Percentiles rank a stretch among this genome's conserved stretches.
Evolutionary conservation across 2,797 vertebrate species (phyloP).

Genomic region (Xiphophorus birchmanni): DNA sequence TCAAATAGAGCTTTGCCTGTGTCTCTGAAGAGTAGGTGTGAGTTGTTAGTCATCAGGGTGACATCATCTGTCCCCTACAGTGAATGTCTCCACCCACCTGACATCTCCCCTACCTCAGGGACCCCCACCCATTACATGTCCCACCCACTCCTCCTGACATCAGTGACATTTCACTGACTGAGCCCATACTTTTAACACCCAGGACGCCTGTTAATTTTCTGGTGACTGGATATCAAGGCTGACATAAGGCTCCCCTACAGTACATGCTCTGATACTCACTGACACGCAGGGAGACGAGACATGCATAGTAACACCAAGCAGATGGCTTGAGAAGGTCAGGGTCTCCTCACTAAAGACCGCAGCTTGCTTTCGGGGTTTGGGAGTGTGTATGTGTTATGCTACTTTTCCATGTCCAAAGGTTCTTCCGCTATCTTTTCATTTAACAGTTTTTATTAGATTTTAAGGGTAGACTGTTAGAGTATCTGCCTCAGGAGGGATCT

Average conservation of each 20-base stretch:
- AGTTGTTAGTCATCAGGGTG: slow-evolving; percentile 38
- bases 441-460: slow-evolving; percentile 70
- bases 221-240: slow-evolving; percentile 39
- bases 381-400: slow-evolving; percentile 41
- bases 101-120: slow-evolving; percentile 36
- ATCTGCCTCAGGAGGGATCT: slow-evolving; percentile 41
- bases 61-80: slow-evolving; percentile 35
- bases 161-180: neutral
- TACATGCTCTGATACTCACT: slow-evolving; percentile 56
- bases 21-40: slow-evolving; percentile 27
- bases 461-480: slow-evolving; percentile 66
- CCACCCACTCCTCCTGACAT: slow-evolving; percentile 1
- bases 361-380: slow-evolving; percentile 35
- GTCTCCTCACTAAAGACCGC: slow-evolving; percentile 54
- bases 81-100: slow-evolving; percentile 33
- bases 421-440: slow-evolving; percentile 68
- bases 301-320: slow-evolving; percentile 56
- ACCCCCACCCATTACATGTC: slow-evolving; percentile 20
- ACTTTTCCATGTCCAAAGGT: slow-evolving; percentile 56
- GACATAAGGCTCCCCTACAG: slow-evolving; percentile 56
- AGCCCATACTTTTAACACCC: slow-evolving; percentile 13
- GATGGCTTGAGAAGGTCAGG: slow-evolving; percentile 76
- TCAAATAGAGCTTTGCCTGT: neutral
- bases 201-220: slow-evolving; percentile 45
- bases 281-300: slow-evolving; percentile 53